Evolutionary conservation across 2,888 invertebrate species (phyloP), one percentile per base, ranked within the genome.

Genomic region (Tenthredo notha): DNA sequence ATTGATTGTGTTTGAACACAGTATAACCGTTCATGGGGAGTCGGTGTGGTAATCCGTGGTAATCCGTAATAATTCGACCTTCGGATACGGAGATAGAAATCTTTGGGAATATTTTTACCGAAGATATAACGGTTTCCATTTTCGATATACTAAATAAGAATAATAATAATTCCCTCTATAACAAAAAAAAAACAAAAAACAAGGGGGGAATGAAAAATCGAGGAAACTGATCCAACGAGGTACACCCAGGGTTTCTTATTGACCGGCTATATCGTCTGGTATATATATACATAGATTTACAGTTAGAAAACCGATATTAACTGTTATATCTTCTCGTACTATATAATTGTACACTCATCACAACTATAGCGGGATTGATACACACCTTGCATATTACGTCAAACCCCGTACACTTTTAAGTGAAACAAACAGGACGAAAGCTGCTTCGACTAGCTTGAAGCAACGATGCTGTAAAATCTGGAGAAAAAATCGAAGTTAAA

Each of bases 301-400:
- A 47, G 67, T 83, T 67, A 67, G 61, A 80, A 80, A 80, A 80
- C 40, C 40, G 80, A 80, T 61, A 37, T 65, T 83, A 70, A 83
- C 83, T 61, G 83, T 83, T 67, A 83, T 83, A 65, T 43, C n/a
- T 33, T 21, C 50, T 25, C 54, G 18, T 40, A 80, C 58, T 58
- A 80, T 47, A 65, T 83, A 67, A 83, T 83, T 83, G 83, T 47
- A 83, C 47, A 70, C 47, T 67, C 43, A 18, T 70, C 47, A 33
- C 83, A 83, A 65, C 83, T 83, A 58, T 83, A 83, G 80, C 61
- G 80, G 80, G 21, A 80, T 61, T 80, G 47, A 21, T 80, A 33
- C 40, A 7, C 50, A n/a, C 47, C 15, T 77, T 29, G 61, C 50
- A 7, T n/a, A n/a, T 9, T 9, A 2, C 7, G 33, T 54, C 33